phyloP scores from a whole-genome alignment of 2,113 vertebrate species.

The Rhea americana region DNA sequence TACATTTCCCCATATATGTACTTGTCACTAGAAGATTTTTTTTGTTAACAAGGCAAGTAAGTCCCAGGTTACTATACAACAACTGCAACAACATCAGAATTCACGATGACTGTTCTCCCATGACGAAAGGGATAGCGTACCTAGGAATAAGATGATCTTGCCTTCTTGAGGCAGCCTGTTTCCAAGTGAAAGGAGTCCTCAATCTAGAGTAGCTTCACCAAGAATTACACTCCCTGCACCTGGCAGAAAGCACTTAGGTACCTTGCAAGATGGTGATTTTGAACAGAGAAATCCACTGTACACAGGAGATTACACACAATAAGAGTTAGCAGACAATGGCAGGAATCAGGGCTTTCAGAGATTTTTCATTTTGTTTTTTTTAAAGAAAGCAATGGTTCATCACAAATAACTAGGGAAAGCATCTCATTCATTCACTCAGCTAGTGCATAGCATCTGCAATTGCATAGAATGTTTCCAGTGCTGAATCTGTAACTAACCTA shows the following conservation, averaged over 20 bases:
- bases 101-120: not conserved
- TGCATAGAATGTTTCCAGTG: constrained; percentile 47
- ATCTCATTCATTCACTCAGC: not conserved
- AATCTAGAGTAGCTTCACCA: not conserved
- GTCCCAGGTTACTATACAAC: not conserved
- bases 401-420: not conserved
- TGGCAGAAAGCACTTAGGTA: not conserved
- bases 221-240: not conserved
- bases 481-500: not conserved
- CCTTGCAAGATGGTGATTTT: not conserved
- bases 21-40: not conserved
- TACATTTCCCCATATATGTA: not conserved
- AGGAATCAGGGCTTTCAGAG: constrained; percentile 1
- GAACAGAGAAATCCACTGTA: not conserved
- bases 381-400: constrained; percentile 2
- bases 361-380: not conserved
- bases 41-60: constrained; percentile 7
- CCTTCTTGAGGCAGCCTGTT: not conserved
- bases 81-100: not conserved
- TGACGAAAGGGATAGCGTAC: not conserved
- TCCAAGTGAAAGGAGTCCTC: not conserved
- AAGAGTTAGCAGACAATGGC: not conserved
- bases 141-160: not conserved
- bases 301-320: not conserved
- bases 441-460: not conserved